Evolutionary conservation across 2,888 invertebrate species (phyloP).

Genomic region (Odontocolon sp.): DNA sequence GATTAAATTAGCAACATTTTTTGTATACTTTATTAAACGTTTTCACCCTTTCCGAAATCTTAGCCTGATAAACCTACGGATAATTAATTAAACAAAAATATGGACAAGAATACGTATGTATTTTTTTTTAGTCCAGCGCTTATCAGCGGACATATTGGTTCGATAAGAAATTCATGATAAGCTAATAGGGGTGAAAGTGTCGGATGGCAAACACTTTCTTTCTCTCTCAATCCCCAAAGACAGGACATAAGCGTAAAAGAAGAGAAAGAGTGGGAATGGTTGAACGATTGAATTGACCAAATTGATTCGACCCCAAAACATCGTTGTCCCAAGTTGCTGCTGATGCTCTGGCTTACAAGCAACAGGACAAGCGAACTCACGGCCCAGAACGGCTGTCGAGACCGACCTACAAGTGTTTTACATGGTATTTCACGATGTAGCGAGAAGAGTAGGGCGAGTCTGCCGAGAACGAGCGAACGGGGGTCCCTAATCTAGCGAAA

Average conservation of each 20-base stretch:
- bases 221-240: slow-evolving; percentile 45
- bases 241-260: too few relatives aligned
- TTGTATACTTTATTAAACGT: too few relatives aligned
- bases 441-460: slow-evolving; percentile 19
- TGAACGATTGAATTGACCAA: slow-evolving; percentile 76
- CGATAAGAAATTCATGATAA: slow-evolving; percentile 59
- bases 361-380: slow-evolving; percentile 35
- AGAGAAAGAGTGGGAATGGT: slow-evolving; percentile 43
- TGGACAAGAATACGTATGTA: background rate
- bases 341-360: slow-evolving; percentile 46
- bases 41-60: too few relatives aligned
- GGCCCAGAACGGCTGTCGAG: slow-evolving; percentile 70
- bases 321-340: slow-evolving; percentile 71
- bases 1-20: too few relatives aligned
- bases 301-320: slow-evolving; percentile 80
- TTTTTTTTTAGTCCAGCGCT: background rate
- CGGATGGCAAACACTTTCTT: slow-evolving; percentile 57
- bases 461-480: slow-evolving; percentile 28
- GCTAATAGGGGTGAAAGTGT: slow-evolving; percentile 53
- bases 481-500: slow-evolving; percentile 80
- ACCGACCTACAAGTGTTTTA: slow-evolving; percentile 79
- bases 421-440: slow-evolving; percentile 75
- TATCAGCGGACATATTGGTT: too few relatives aligned
- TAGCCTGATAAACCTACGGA: background rate
- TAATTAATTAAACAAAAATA: background rate